Percentiles rank a stretch among this genome's conserved stretches.
These are phyloP conservation scores for Etia nguti DNA, from an alignment of 2,113 vertebrate species.

Conservation along the genomic window DNA sequence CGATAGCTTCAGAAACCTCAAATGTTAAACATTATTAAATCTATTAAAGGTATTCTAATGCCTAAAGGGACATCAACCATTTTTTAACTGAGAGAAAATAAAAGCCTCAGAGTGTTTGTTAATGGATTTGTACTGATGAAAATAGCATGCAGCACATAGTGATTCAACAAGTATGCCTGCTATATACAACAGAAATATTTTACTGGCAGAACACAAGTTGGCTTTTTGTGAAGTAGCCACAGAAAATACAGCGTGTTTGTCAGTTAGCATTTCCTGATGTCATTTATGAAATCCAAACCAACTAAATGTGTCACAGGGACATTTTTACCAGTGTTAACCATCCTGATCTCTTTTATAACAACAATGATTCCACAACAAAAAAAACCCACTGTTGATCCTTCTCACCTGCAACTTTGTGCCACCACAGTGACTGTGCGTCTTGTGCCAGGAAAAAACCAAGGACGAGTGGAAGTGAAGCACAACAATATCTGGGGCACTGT, in stretches of 20 bases:
- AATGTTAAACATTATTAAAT: not conserved
- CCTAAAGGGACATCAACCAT: not conserved
- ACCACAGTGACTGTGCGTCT: constrained; percentile 59
- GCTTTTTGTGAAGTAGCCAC: not conserved
- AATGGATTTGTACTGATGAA: not conserved
- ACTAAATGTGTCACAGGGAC: not conserved
- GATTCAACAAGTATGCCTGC: not conserved
- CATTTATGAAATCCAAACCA: not conserved
- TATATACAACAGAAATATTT: not conserved
- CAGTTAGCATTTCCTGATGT: not conserved
- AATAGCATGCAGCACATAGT: not conserved
- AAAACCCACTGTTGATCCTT: not conserved
- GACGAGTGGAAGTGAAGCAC: constrained; percentile 78
- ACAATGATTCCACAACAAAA: not conserved
- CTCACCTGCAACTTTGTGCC: not conserved
- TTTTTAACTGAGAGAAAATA: not conserved
- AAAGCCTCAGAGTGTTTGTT: not conserved
- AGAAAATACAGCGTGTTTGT: not conserved
- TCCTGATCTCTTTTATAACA: not conserved
- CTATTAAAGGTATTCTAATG: not conserved
- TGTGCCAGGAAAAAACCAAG: not conserved
- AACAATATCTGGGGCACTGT: constrained; percentile 78
- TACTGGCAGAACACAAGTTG: not conserved
- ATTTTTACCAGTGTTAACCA: not conserved
- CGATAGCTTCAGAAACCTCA: not conserved